Evolutionary conservation across 2,797 vertebrate genomes (phyloP).

Genomic region (Coreius guichenoti): DNA sequence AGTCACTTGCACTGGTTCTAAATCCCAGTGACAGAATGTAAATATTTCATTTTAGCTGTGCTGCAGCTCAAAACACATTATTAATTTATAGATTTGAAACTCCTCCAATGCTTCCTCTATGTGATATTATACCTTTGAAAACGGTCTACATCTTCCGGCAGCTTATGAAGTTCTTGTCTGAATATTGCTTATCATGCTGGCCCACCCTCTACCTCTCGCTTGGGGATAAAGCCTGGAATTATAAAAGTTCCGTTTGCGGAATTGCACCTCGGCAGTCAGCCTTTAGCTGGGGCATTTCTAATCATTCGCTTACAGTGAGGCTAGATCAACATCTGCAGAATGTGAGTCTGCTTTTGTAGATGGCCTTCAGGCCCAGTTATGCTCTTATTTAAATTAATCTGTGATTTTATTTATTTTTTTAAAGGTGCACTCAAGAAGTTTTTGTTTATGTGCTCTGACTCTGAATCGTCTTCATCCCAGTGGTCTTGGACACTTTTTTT

Average conservation of each 20-base stretch:
- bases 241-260: constrained; percentile 49
- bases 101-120: constrained; percentile 71
- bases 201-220: constrained; percentile 62
- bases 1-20: constrained; percentile 67
- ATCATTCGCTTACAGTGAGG: constrained; percentile 56
- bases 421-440: background rate
- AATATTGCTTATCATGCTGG: constrained; percentile 70
- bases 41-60: constrained; percentile 81
- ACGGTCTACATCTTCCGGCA: constrained; percentile 67
- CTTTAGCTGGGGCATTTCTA: constrained; percentile 61
- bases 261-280: constrained; percentile 25
- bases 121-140: constrained; percentile 75
- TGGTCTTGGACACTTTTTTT: background rate
- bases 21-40: constrained; percentile 73
- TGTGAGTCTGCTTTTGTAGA: constrained; percentile 2
- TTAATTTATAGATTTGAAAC: constrained; percentile 79
- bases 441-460: background rate
- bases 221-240: constrained; percentile 61
- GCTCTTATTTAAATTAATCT: constrained; percentile 32
- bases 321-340: constrained; percentile 56
- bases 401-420: constrained; percentile 34
- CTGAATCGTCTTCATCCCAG: background rate
- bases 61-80: constrained; percentile 77
- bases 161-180: constrained; percentile 69
- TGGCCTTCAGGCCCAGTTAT: constrained; percentile 9